These are phyloP conservation scores for Aproaerema taeniolella DNA, from an alignment of 2,888 invertebrate species.

Conservation along the genomic window DNA sequence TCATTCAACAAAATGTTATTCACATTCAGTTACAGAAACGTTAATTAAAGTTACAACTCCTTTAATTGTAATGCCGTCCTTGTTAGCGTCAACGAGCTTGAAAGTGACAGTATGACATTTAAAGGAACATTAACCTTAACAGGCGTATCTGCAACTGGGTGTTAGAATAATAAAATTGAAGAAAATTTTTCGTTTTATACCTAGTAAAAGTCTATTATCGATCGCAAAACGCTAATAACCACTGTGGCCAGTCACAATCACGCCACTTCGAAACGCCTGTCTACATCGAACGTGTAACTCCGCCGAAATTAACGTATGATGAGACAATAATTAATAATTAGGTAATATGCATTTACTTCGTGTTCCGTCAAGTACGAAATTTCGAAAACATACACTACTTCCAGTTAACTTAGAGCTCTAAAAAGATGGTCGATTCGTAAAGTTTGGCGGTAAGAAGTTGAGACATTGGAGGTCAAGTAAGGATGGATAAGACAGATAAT, in stretches of 20 bases:
- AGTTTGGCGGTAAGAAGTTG: conserved; percentile 26
- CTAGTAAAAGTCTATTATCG: conserved; percentile 12
- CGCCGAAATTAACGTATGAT: conserved; percentile 38
- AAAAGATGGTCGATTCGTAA: conserved; percentile 20
- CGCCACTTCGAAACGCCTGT: conserved; percentile 27
- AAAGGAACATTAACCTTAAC: no score
- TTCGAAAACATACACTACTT: conserved; percentile 54
- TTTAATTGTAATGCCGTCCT: no score
- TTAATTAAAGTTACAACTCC: no score
- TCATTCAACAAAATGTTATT: no score
- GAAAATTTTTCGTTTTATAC: neutral
- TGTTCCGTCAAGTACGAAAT: conserved; percentile 58
- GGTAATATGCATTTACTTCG: conserved; percentile 58
- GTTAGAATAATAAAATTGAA: no score
- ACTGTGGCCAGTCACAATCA: conserved; percentile 15
- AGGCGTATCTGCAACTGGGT: no score
- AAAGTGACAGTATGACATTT: no score
- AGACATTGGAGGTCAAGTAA: conserved; percentile 41
- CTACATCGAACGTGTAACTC: conserved; percentile 27
- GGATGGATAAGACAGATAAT: conserved; percentile 53
- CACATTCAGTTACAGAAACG: no score
- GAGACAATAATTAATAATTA: conserved; percentile 61
- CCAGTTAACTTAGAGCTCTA: conserved; percentile 49
- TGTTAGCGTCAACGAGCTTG: no score
- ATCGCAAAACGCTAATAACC: no score